Evolutionary conservation across 2,888 invertebrate species (phyloP).

Genomic region (Punctoribates punctum): DNA sequence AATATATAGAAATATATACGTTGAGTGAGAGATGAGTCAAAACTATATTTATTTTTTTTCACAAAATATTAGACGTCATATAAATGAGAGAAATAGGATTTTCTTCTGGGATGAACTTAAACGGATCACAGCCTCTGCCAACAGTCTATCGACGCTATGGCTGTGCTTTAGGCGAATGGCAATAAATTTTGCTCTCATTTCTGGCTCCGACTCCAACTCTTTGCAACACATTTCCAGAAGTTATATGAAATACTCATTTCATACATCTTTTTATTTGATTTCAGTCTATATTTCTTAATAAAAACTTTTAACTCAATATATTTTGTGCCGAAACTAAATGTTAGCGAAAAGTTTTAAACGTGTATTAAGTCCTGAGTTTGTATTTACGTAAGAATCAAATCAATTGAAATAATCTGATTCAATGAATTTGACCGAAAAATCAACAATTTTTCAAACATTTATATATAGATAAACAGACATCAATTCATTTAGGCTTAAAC

Average conservation of each 20-base stretch:
- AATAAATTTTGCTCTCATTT: background rate
- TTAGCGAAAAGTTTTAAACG: no score
- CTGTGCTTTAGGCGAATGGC: constrained; percentile 19
- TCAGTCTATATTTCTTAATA: no score
- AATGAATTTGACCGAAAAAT: no score
- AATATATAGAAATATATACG: background rate
- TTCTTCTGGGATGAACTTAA: background rate
- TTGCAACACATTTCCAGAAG: background rate
- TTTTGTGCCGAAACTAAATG: no score
- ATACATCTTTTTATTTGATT: background rate
- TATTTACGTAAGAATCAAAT: no score
- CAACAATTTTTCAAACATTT: no score
- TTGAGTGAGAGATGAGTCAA: background rate
- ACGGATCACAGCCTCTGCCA: background rate
- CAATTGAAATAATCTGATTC: no score
- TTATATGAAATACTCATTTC: background rate
- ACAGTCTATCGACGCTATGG: background rate
- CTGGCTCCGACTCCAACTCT: background rate
- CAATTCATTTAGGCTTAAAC: no score
- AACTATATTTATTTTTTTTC: background rate
- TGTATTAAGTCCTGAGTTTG: no score
- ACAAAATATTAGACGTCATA: background rate
- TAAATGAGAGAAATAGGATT: constrained; percentile 8
- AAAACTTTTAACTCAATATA: no score
- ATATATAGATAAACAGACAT: no score